These are phyloP conservation scores for Tapirus indicus DNA, from an alignment of 2,797 vertebrate genomes.

Conservation along the genomic window DNA sequence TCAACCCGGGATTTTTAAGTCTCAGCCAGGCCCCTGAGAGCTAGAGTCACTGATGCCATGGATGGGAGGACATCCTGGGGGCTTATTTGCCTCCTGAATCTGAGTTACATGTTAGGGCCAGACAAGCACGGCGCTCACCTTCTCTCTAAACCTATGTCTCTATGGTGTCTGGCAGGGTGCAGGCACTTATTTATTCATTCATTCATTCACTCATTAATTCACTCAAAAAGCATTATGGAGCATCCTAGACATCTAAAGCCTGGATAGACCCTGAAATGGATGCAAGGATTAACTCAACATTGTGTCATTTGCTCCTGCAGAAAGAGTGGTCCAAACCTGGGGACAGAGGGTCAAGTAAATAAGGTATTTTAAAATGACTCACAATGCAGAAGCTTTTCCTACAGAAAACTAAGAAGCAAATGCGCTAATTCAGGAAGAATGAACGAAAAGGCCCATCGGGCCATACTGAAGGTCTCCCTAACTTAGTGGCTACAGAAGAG, in stretches of 20 bases:
- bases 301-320: too few relatives aligned
- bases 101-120: background rate
- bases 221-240: background rate
- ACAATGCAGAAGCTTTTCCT: background rate
- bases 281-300: too few relatives aligned
- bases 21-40: background rate
- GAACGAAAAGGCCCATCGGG: background rate
- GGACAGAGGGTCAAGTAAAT: background rate
- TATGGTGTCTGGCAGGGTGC: background rate
- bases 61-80: background rate
- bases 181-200: background rate
- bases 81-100: background rate
- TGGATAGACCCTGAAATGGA: background rate
- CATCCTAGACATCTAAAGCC: background rate
- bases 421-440: background rate
- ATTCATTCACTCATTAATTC: background rate
- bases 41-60: background rate
- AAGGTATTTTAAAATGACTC: background rate
- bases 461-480: background rate
- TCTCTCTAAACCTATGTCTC: background rate
- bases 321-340: background rate
- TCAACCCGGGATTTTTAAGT: background rate
- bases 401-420: background rate
- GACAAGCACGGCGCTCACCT: background rate
- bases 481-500: background rate